Conservation (phyloP, 2,113 vertebrate genomes). For the Poeciliopsis prolifica region DNA sequence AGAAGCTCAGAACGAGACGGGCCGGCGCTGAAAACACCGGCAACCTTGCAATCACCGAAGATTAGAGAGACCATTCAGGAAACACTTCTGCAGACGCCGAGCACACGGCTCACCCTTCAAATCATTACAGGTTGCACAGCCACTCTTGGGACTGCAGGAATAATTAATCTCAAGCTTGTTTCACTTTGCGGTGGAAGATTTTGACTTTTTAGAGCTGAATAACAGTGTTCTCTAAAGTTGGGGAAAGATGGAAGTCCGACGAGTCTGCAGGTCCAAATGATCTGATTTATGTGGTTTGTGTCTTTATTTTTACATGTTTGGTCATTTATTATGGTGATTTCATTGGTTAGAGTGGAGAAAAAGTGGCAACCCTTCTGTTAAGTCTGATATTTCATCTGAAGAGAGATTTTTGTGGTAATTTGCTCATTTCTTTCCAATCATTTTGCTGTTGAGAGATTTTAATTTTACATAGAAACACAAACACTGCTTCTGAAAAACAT, state of each 20-base stretch:
- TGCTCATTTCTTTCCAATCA: too few relatives aligned
- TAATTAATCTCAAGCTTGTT: background rate
- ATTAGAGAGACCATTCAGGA: background rate
- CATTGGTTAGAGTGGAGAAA: too few relatives aligned
- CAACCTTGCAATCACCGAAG: background rate
- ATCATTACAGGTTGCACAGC: background rate
- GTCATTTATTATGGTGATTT: background rate
- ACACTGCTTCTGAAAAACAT: too few relatives aligned
- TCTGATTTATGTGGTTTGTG: background rate
- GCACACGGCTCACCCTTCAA: background rate
- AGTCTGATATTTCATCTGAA: too few relatives aligned
- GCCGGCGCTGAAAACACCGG: background rate
- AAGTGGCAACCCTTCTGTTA: too few relatives aligned
- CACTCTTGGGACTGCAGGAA: background rate
- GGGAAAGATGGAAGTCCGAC: background rate
- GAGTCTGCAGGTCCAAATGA: background rate
- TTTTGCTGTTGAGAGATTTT: too few relatives aligned
- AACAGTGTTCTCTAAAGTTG: background rate
- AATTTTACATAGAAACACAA: too few relatives aligned
- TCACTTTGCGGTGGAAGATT: background rate
- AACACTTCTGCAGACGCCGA: background rate
- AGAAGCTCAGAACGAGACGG: background rate
- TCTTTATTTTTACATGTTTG: background rate
- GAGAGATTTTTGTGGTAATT: too few relatives aligned
- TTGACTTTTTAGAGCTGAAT: background rate